Percentiles rank a stretch among this genome's conserved stretches.
phyloP scores from a whole-genome alignment of 2,797 vertebrate genomes.

The Pterois miles region DNA sequence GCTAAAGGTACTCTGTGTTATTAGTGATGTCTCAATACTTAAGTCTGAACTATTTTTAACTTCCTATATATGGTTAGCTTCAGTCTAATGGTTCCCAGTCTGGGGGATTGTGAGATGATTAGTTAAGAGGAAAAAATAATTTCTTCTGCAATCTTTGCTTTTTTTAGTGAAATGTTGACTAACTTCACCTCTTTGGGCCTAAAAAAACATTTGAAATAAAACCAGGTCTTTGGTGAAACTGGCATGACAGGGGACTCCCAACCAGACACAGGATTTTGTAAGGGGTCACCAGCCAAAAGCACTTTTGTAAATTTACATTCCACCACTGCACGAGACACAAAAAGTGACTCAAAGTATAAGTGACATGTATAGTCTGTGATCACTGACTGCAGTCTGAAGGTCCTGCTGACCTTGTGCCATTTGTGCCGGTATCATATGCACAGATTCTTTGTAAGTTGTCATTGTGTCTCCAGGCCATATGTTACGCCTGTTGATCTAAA shows the following conservation, averaged over 20 bases:
- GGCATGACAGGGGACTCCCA: neutral
- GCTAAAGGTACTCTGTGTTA: neutral
- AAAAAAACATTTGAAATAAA: neutral
- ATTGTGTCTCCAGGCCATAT: slow-evolving; percentile 18
- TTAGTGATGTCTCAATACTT: neutral
- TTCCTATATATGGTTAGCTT: neutral
- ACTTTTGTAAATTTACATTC: neutral
- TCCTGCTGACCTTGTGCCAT: slow-evolving; percentile 19
- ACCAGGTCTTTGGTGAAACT: neutral
- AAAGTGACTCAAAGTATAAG: neutral
- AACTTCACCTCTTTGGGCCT: neutral
- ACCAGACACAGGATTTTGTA: neutral
- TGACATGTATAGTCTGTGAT: neutral
- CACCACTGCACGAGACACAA: neutral
- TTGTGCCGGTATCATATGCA: neutral
- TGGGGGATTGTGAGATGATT: neutral
- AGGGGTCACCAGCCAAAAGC: neutral
- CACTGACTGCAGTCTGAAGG: neutral
- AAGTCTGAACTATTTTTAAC: neutral
- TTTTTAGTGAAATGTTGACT: neutral
- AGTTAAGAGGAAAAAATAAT: neutral
- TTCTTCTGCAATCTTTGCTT: neutral
- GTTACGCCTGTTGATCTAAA: neutral
- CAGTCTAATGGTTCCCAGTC: neutral
- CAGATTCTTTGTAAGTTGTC: neutral